Evolutionary conservation across 2,888 invertebrate species (phyloP).

Genomic region (Drepanosiphum platanoidis): DNA sequence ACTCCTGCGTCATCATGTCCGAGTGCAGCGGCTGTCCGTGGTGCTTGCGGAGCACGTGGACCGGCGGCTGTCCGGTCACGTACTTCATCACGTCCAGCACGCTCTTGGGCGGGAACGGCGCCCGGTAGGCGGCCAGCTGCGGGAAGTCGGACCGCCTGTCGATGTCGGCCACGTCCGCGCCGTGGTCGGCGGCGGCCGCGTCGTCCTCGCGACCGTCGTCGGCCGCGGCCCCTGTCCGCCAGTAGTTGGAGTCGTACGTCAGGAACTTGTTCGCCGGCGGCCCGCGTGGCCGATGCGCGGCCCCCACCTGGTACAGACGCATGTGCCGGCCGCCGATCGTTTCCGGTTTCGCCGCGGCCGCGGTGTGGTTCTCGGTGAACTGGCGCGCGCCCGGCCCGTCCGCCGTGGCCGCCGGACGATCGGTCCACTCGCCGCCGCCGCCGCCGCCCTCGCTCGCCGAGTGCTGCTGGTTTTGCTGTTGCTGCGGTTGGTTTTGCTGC

Average conservation of each 20-base stretch:
- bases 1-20: constrained; percentile 39
- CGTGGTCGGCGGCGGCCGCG: not conserved
- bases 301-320: not conserved
- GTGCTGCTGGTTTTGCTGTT: no score
- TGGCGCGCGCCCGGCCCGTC: no score
- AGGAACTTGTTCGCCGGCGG: not conserved
- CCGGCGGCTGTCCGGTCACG: constrained; percentile 13
- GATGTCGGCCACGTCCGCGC: constrained; percentile 16
- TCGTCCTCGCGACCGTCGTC: not conserved
- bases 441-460: not conserved
- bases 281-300: no score
- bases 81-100: constrained; percentile 51
- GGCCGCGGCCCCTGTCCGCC: not conserved
- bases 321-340: not conserved
- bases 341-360: not conserved
- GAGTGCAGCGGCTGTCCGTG: not conserved
- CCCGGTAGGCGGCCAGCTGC: constrained; percentile 42
- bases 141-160: constrained; percentile 45
- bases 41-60: not conserved
- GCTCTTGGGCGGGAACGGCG: constrained; percentile 53
- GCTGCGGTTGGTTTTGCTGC: no score
- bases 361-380: not conserved
- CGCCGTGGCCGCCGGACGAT: not conserved
- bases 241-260: constrained; percentile 4
- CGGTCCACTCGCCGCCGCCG: no score